Percentiles rank a stretch among this genome's conserved stretches.
Evolutionary conservation across 1,140 invertebrate species (phyloP).

Genomic region (Zaprionus camerounensis): DNA sequence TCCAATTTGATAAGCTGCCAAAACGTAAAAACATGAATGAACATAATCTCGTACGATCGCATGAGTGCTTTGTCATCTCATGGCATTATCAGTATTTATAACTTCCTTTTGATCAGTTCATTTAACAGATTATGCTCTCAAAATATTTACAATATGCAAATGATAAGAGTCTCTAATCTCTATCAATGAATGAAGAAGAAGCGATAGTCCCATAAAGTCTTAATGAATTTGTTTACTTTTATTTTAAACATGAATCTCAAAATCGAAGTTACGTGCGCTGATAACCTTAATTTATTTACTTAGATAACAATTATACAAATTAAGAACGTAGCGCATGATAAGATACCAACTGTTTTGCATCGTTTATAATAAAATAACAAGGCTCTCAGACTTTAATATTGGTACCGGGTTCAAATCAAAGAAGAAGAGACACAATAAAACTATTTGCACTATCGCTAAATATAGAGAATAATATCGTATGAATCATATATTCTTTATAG

Average conservation of each 20-base stretch:
- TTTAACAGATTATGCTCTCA: neutral
- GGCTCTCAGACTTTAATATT: neutral
- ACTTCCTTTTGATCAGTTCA: neutral
- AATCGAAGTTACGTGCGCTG: neutral
- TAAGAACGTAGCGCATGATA: neutral
- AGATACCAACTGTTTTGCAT: neutral
- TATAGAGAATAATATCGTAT: neutral
- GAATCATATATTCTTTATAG: neutral
- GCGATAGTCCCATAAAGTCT: too few relatives aligned
- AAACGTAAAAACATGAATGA: neutral
- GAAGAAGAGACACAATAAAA: neutral
- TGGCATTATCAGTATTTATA: neutral
- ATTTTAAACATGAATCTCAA: neutral
- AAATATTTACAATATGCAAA: neutral
- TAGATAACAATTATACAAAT: constrained; percentile 6
- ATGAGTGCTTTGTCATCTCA: neutral
- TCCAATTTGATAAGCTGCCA: neutral
- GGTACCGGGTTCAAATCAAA: neutral
- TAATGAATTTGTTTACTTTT: neutral
- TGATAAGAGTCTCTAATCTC: neutral
- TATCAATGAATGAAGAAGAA: neutral
- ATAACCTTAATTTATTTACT: constrained; percentile 6
- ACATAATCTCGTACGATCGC: neutral
- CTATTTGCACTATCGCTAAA: neutral
- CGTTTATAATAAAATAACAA: neutral